Evolutionary conservation across 2,113 vertebrate species (phyloP), one percentile per base, ranked within the genome.

Genomic region (Neofelis nebulosa): DNA sequence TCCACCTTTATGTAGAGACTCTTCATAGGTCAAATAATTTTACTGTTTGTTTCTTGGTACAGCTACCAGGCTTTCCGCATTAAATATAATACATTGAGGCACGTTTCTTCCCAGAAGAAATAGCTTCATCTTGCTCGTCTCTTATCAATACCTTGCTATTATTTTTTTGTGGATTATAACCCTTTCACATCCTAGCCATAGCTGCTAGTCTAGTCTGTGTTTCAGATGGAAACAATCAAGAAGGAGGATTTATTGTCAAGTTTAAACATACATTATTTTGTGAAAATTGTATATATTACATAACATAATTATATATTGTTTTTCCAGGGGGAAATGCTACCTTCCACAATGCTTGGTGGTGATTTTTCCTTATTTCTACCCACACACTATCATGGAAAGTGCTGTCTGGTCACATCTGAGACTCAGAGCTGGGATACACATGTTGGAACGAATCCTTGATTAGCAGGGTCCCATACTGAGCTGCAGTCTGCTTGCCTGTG

Each of bases 391-490:
- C 55, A 76, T 89, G 45, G 48, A 89, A 97, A 50, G 38, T 74
- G 45, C 31, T 91, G 0, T 63, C 41, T 85, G n/a, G 18, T 57
- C 16, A n/a, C 63, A 68, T 38, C 36, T 79, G 48, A 91, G 57
- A 83, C 45, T 96, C 65, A 57, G 38, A 87, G 36, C 38, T n/a
- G 19, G 19, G 73, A 85, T 91, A 86, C 87, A 27, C 91, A 69
- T 90, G 91, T 83, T 96, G 18, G 38, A 98, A 91, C 73, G 96
- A 84, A 97, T 98, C 52, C 52, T 96, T 96, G 92, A 91, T 96
- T 96, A 92, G 68, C 80, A 71, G 50, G 78, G 48, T n/a, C 18
- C 23, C 83, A 63, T 69, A 45, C 50, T 87, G 73, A 82, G 94
- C 14, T 33, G 14, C 25, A 73, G 10, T 83, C 31, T 12, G 21